phyloP scores from a whole-genome alignment of 1,140 invertebrate species.

The Heliconius hermathena region DNA sequence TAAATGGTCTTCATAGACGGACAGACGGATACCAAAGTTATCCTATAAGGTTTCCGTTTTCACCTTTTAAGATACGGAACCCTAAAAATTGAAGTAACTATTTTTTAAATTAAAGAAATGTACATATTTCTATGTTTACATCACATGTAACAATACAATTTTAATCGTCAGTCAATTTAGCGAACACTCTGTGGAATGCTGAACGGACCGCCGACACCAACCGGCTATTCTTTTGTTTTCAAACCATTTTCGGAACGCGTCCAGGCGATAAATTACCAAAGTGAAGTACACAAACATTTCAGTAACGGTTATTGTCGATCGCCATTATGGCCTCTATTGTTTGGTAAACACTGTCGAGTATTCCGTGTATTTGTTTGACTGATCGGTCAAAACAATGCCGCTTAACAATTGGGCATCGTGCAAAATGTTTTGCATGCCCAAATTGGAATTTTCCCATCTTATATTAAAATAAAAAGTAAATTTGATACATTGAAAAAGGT shows the following conservation, averaged over 20 bases:
- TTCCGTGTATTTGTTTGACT: constrained; percentile 22
- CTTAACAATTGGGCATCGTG: constrained; percentile 28
- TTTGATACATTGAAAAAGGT: not conserved
- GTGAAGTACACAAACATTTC: constrained; percentile 35
- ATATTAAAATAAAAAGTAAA: not conserved
- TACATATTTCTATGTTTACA: not conserved
- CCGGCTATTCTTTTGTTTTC: constrained; percentile 42
- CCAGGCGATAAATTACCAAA: constrained; percentile 39
- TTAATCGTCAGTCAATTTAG: constrained; percentile 36
- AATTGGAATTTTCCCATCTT: constrained; percentile 29
- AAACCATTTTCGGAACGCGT: constrained; percentile 42
- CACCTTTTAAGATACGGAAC: too few species aligned
- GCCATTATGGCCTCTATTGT: constrained; percentile 30
- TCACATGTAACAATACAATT: constrained; percentile 5
- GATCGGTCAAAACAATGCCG: constrained; percentile 20
- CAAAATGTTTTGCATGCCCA: constrained; percentile 23
- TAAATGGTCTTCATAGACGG: too few species aligned
- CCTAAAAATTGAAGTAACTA: too few species aligned
- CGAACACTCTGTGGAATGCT: constrained; percentile 20
- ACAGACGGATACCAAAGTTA: too few species aligned
- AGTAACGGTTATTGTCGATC: constrained; percentile 13
- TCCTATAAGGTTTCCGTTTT: too few species aligned
- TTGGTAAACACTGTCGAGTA: constrained; percentile 23
- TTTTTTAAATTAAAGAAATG: not conserved
- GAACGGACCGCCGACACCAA: constrained; percentile 32